Percentiles rank a stretch among this genome's conserved stretches.
These are phyloP conservation scores for Ictalurus punctatus DNA, from an alignment of 2,113 vertebrate species.

Conservation along the genomic window DNA sequence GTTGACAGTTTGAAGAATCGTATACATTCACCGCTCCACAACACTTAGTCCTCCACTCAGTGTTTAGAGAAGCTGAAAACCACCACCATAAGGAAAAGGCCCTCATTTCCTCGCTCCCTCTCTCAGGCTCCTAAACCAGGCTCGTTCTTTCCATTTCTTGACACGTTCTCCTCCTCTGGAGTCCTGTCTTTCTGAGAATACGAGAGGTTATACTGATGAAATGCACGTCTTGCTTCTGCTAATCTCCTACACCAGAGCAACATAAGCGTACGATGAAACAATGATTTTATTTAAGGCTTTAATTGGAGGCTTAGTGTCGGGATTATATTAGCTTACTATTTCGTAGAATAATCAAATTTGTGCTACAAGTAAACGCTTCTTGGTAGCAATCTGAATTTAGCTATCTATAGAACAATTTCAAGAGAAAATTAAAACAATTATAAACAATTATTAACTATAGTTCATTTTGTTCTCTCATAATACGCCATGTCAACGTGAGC, in stretches of 20 bases:
- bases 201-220: not conserved
- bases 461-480: not conserved
- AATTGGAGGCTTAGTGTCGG: not conserved
- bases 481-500: not conserved
- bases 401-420: not conserved
- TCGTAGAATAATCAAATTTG: not conserved
- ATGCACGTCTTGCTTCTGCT: not conserved
- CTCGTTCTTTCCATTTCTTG: slow-evolving; percentile 9
- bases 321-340: not conserved
- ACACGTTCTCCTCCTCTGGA: not conserved
- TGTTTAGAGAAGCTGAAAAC: slow-evolving; percentile 62
- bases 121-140: not conserved
- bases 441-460: not conserved
- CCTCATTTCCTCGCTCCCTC: slow-evolving; percentile 13
- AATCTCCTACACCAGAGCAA: not conserved
- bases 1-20: slow-evolving; percentile 63
- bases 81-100: slow-evolving; percentile 22
- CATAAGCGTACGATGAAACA: no score
- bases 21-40: slow-evolving; percentile 58
- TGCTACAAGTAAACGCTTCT: not conserved
- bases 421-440: not conserved
- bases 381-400: not conserved
- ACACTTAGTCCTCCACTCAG: slow-evolving; percentile 58
- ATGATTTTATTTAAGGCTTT: not conserved
- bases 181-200: not conserved